Conservation (phyloP, 2,113 vertebrate species). For the Bettongia penicillata region DNA sequence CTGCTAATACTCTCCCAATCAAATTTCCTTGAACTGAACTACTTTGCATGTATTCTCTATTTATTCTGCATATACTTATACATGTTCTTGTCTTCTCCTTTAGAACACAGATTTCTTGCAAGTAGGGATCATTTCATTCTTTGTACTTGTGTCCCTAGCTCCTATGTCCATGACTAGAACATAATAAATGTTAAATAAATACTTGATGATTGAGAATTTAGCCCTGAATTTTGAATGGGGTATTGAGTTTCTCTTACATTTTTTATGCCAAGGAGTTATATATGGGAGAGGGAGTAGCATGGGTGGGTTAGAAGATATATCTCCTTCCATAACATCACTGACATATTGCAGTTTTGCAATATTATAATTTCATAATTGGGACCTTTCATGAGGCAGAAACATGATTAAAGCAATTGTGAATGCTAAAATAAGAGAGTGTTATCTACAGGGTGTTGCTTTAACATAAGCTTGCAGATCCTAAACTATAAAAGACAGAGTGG, state of each 20-base stretch:
- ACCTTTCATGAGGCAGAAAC: background rate
- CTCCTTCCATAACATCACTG: background rate
- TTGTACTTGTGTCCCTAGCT: background rate
- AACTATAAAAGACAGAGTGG: background rate
- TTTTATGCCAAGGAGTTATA: background rate
- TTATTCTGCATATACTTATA: background rate
- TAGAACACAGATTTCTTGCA: background rate
- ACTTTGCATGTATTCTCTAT: background rate
- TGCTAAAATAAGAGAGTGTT: background rate
- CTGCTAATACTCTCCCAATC: background rate
- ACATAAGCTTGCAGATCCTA: background rate
- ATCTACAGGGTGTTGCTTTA: background rate
- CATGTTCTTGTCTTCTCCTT: background rate
- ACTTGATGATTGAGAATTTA: background rate
- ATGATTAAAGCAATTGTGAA: background rate
- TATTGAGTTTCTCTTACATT: background rate
- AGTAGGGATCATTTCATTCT: background rate
- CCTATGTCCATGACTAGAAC: background rate
- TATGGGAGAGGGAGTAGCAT: background rate
- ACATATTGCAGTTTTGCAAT: background rate
- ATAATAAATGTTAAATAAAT: background rate
- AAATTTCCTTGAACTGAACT: background rate
- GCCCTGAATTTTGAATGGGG: background rate
- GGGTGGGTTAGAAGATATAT: background rate
- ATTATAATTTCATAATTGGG: background rate